Evolutionary conservation across 2,113 vertebrate species (phyloP).

Genomic region (Synodontis membranacea): DNA sequence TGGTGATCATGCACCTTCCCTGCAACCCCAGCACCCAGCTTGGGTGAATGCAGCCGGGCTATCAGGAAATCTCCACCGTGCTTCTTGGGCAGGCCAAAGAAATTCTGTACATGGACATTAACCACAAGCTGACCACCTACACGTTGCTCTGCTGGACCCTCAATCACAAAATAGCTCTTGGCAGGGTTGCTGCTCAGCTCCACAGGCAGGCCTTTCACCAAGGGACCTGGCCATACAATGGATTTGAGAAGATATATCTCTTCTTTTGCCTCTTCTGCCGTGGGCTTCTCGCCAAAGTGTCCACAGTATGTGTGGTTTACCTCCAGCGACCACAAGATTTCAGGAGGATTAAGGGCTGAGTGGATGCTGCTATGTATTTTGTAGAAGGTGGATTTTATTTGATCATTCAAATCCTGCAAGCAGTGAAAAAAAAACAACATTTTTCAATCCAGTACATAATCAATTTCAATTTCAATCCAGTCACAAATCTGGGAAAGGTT

Average conservation of each 20-base stretch:
- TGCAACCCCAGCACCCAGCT: conserved; percentile 81
- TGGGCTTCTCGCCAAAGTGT: conserved; percentile 76
- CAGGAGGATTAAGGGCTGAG: conserved; percentile 49
- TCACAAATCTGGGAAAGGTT: too few relatives aligned
- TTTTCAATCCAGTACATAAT: not conserved
- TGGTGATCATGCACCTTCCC: conserved; percentile 83
- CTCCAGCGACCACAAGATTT: conserved; percentile 34
- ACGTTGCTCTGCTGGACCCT: conserved; percentile 65
- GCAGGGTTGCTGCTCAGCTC: conserved; percentile 80
- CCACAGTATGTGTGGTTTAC: conserved; percentile 78
- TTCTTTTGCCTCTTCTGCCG: conserved; percentile 78
- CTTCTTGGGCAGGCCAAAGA: conserved; percentile 84
- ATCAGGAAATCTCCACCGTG: conserved; percentile 92
- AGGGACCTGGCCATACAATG: conserved; percentile 79
- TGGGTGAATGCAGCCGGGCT: conserved; percentile 83
- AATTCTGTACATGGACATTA: conserved; percentile 84
- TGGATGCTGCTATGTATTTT: conserved; percentile 58
- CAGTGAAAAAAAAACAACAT: conserved; percentile 4
- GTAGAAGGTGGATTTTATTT: conserved; percentile 52
- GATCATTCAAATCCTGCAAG: conserved; percentile 69
- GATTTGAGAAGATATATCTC: conserved; percentile 79
- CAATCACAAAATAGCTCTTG: conserved; percentile 84
- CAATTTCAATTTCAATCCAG: too few relatives aligned
- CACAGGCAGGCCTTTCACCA: conserved; percentile 60
- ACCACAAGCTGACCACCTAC: conserved; percentile 85